Base-by-base conservation (phyloP, 2,888 invertebrate species). In the Vanessa cardui region DNA sequence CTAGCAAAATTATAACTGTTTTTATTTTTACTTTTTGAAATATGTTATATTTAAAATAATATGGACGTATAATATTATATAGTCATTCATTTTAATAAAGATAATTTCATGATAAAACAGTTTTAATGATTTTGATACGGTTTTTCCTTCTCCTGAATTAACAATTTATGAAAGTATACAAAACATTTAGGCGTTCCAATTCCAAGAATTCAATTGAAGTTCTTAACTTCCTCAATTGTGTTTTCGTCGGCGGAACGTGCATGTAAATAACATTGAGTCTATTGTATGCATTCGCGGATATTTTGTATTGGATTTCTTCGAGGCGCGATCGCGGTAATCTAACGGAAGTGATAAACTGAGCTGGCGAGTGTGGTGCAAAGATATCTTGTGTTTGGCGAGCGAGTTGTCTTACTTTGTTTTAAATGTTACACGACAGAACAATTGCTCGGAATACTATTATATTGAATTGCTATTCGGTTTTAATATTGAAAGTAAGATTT, bases 341-440 rank as follows among this genome's bases (percentile, higher is more conserved):
- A 75, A 78, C 79, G 84, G 84, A 85, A 83, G 81, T 78, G 80
- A 83, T 85, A 83, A 80, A 81, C 76, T 74, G 66, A 71, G 75
- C 75, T 73, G 69, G 74, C 70, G 60, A 64, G 64, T 68, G 64
- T 52, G 33, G 46, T 18, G 56, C 59, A 64, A 21, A 62, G 45
- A 52, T 60, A 64, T 66, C 62, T 66, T 61, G 52, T 66, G 49
- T 64, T 66, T 66, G 26, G n/a, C 60, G 49, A 58, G 20, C 31
- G 18, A 58, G 45, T 44, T 44, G 45, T 45, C 45, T 45, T 58
- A 20, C 21, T 31, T 54, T 33, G 31, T 54, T 31, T 26, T 31
- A 54, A 20, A 18, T 6, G n/a, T 47, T 31, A 54, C 26, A 31
- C 31, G 26, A 7, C 15, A 8, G 31, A 5, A 31, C 6, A 15